phyloP scores from a whole-genome alignment of 1,140 invertebrate species.

The Aphelenchoides avenae region DNA sequence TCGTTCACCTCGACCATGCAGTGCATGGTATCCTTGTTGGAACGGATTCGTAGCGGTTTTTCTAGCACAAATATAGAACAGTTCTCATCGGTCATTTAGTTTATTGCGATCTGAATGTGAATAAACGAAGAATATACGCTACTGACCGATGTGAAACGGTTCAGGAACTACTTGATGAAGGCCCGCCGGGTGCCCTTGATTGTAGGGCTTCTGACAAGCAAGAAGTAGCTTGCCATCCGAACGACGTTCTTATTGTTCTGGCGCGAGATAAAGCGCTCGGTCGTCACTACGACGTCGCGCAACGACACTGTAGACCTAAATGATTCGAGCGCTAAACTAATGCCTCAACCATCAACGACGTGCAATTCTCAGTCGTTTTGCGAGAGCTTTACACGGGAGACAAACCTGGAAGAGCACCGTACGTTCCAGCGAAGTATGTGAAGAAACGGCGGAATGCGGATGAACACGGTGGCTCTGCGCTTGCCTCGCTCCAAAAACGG shows the following conservation, averaged over 20 bases:
- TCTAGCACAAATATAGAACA: slow-evolving; percentile 67
- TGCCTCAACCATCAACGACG: too few species aligned
- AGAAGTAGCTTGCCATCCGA: slow-evolving; percentile 91
- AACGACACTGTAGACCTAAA: slow-evolving; percentile 70
- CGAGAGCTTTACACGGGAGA: too few species aligned
- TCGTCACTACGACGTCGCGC: slow-evolving; percentile 86
- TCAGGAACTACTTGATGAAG: slow-evolving; percentile 90
- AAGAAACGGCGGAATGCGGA: too few species aligned
- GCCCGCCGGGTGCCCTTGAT: slow-evolving; percentile 90
- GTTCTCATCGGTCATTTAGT: slow-evolving; percentile 74
- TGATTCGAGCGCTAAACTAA: slow-evolving; percentile 17
- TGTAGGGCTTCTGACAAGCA: slow-evolving; percentile 95
- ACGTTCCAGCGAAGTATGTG: slow-evolving; percentile 20
- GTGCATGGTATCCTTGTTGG: slow-evolving; percentile 12
- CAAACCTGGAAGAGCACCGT: slow-evolving; percentile 22
- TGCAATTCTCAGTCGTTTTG: too few species aligned
- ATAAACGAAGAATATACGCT: not conserved
- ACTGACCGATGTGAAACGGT: slow-evolving; percentile 85
- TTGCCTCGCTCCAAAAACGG: too few species aligned
- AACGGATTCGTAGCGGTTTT: slow-evolving; percentile 43
- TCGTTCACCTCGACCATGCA: slow-evolving; percentile 26
- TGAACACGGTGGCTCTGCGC: too few species aligned
- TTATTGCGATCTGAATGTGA: slow-evolving; percentile 70
- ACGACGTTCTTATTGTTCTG: slow-evolving; percentile 68
- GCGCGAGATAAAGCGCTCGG: slow-evolving; percentile 73